Evolutionary conservation across 2,113 vertebrate genomes (phyloP).

Genomic region (Epinephelus moara): DNA sequence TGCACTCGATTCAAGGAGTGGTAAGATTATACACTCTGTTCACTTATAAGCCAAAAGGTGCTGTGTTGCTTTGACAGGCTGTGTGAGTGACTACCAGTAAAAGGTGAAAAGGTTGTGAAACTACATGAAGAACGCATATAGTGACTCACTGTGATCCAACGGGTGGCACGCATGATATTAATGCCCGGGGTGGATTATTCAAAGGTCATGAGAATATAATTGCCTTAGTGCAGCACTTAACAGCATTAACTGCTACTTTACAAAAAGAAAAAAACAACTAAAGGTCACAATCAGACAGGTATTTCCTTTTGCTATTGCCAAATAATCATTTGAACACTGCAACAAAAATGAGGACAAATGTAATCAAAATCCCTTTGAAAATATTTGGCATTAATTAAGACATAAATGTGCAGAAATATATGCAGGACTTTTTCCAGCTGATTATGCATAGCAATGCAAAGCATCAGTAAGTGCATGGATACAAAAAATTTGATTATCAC

Average conservation of each 20-base stretch:
- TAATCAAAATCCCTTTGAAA: neutral
- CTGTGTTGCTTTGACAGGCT: neutral
- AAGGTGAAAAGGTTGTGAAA: neutral
- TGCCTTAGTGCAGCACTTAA: neutral
- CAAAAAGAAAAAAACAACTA: neutral
- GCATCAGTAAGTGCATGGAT: neutral
- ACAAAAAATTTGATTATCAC: neutral
- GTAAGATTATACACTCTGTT: neutral
- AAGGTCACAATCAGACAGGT: neutral
- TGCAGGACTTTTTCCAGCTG: neutral
- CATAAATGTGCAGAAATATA: neutral
- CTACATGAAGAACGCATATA: neutral
- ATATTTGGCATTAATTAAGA: neutral
- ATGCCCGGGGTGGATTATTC: neutral
- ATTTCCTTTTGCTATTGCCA: neutral
- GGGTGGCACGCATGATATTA: neutral
- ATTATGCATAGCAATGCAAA: neutral
- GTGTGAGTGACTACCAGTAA: neutral
- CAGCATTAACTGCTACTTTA: neutral
- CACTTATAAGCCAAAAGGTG: neutral
- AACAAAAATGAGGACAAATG: neutral
- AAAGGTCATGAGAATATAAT: conserved; percentile 26
- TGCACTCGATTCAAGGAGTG: neutral
- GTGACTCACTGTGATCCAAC: neutral
- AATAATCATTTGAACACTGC: neutral